Percentiles rank a stretch among this genome's conserved stretches.
Evolutionary conservation across 2,113 vertebrate genomes (phyloP).

Genomic region (Nycticebus coucang): DNA sequence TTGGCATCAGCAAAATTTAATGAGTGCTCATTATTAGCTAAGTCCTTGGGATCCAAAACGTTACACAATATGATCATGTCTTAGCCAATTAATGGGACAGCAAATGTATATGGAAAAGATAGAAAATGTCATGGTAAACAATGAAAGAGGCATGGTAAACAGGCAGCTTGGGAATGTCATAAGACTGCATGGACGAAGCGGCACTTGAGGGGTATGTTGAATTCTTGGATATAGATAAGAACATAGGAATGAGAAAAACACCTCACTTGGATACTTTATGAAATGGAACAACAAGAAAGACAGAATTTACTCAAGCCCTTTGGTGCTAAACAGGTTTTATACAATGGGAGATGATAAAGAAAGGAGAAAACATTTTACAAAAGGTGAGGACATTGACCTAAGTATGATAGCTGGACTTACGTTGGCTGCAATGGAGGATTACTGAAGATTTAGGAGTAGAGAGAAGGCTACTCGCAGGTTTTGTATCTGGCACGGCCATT

Average conservation of each 20-base stretch:
- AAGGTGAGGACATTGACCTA: not conserved
- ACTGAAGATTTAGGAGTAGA: not conserved
- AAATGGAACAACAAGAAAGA: not conserved
- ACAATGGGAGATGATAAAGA: not conserved
- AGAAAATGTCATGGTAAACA: not conserved
- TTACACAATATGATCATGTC: not conserved
- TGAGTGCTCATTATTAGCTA: not conserved
- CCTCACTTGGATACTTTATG: not conserved
- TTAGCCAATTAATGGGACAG: not conserved
- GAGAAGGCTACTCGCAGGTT: not conserved
- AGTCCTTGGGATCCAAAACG: not conserved
- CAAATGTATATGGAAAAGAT: not conserved
- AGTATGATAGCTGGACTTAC: not conserved
- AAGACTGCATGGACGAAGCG: not conserved
- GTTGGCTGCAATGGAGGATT: not conserved
- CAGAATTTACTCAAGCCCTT: not conserved
- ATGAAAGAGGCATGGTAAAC: not conserved
- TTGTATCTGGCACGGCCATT: not conserved
- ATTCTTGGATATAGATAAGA: not conserved
- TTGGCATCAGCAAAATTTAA: slow-evolving; percentile 8
- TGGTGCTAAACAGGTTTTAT: not conserved
- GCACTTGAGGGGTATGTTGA: not conserved
- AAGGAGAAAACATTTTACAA: not conserved
- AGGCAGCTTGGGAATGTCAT: not conserved
- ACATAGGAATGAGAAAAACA: not conserved